Conservation (phyloP, 2,797 vertebrate genomes). For the Catharus ustulatus region DNA sequence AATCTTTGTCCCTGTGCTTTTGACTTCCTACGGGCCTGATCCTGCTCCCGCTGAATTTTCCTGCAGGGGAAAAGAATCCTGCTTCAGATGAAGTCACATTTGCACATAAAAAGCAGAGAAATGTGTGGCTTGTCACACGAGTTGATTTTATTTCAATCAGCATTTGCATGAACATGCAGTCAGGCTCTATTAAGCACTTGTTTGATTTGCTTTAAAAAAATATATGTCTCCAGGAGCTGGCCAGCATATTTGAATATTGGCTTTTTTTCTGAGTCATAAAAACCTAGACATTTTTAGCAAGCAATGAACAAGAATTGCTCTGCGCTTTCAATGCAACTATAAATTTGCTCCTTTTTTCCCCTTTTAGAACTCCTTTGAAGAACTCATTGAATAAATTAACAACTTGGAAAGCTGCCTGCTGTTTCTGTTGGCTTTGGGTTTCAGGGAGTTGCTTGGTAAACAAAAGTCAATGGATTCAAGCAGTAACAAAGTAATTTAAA, state of each 20-base stretch:
- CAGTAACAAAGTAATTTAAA: constrained; percentile 79
- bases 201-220: constrained; percentile 64
- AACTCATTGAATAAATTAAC: constrained; percentile 80
- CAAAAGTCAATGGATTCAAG: constrained; percentile 78
- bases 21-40: constrained; percentile 25
- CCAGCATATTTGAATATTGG: constrained; percentile 64
- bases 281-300: constrained; percentile 58
- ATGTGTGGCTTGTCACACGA: constrained; percentile 54
- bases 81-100: constrained; percentile 23
- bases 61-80: neutral
- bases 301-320: constrained; percentile 61
- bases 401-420: constrained; percentile 73
- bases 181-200: constrained; percentile 48
- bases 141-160: constrained; percentile 30
- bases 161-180: constrained; percentile 41
- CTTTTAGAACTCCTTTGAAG: constrained; percentile 75
- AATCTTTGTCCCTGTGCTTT: constrained; percentile 26
- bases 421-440: constrained; percentile 77
- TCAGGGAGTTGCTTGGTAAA: constrained; percentile 81
- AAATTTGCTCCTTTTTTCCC: constrained; percentile 66
- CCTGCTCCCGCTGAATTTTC: neutral
- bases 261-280: constrained; percentile 42
- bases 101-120: constrained; percentile 48
- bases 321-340: constrained; percentile 69
- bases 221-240: constrained; percentile 42